These are phyloP conservation scores for Apus apus DNA, from an alignment of 2,113 vertebrate species.

Conservation along the genomic window DNA sequence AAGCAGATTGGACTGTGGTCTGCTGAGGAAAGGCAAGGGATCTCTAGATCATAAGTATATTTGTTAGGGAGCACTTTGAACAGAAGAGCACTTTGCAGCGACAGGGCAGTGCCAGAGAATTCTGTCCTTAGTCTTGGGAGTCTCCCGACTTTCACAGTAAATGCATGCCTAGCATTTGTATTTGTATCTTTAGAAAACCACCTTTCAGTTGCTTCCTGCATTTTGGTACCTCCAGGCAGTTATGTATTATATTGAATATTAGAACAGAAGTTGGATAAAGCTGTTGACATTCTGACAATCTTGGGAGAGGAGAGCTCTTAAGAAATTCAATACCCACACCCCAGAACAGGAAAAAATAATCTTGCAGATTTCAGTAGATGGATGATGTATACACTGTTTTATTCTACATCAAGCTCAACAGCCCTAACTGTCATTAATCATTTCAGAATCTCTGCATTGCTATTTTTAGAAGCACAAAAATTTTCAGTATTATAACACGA, in stretches of 20 bases:
- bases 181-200: conserved; percentile 19
- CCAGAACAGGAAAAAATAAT: conserved; percentile 52
- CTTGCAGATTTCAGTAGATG: conserved; percentile 46
- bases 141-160: neutral
- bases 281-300: conserved; percentile 4
- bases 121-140: neutral
- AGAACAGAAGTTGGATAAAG: conserved; percentile 14
- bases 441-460: conserved; percentile 34
- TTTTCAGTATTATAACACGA: conserved; percentile 30
- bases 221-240: conserved; percentile 15
- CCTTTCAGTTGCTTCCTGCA: neutral
- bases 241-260: conserved; percentile 1
- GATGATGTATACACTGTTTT: conserved; percentile 35
- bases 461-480: conserved; percentile 48
- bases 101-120: neutral
- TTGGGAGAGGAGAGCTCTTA: conserved; percentile 4
- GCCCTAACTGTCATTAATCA: conserved; percentile 66
- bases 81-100: neutral
- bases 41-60: neutral
- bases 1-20: neutral
- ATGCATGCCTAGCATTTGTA: neutral
- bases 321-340: conserved; percentile 30
- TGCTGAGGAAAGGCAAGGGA: neutral
- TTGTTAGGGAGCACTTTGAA: neutral
- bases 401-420: conserved; percentile 27